phyloP scores from a whole-genome alignment of 2,797 vertebrate genomes.

The Danio jaintianensis region DNA sequence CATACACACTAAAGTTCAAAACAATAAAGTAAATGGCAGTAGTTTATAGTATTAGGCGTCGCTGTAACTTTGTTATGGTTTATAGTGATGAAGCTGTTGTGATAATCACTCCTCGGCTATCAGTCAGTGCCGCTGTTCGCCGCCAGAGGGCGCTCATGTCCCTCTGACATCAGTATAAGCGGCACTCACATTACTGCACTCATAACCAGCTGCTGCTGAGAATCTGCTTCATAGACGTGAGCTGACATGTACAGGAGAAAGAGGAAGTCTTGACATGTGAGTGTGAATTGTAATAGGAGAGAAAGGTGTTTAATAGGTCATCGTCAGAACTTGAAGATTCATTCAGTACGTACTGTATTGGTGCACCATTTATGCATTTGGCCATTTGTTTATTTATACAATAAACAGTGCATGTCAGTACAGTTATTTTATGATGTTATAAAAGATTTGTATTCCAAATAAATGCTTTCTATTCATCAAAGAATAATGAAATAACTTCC shows the following conservation, averaged over 20 bases:
- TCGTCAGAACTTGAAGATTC: background rate
- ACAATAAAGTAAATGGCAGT: background rate
- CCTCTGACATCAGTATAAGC: background rate
- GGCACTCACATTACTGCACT: background rate
- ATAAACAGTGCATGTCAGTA: no score
- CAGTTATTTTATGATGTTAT: background rate
- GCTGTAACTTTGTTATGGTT: background rate
- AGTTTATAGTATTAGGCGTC: background rate
- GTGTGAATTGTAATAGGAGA: background rate
- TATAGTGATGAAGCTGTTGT: background rate
- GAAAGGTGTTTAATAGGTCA: background rate
- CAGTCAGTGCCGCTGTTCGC: slow-evolving; percentile 37
- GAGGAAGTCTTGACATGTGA: background rate
- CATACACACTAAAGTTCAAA: background rate
- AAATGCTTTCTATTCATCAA: no score
- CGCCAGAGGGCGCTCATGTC: slow-evolving; percentile 69
- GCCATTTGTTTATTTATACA: no score
- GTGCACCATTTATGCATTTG: background rate
- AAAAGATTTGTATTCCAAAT: background rate
- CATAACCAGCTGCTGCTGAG: background rate
- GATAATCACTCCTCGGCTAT: no score
- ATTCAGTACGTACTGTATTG: no score
- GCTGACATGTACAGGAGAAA: background rate
- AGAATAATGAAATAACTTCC: no score
- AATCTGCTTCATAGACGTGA: background rate